Evolutionary conservation across 2,888 invertebrate genomes (phyloP).

Genomic region (Unio pictorum): DNA sequence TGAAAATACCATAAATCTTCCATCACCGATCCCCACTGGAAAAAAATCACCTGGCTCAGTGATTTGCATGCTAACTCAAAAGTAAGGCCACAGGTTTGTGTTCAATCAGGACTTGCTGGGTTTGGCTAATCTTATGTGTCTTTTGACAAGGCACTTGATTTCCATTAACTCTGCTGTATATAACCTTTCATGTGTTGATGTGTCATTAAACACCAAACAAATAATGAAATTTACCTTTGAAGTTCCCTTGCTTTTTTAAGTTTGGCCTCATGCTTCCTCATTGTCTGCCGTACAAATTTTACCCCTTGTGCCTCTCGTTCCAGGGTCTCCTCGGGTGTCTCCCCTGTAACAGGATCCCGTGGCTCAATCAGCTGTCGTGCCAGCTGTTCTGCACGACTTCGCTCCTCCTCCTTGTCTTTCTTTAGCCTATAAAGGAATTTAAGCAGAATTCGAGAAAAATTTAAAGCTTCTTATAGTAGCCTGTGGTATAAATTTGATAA

Average conservation of each 20-base stretch:
- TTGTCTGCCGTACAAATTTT: conserved; percentile 39
- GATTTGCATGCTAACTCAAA: too few species aligned
- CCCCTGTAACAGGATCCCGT: conserved; percentile 56
- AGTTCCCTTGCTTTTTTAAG: conserved; percentile 50
- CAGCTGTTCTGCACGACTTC: conserved; percentile 50
- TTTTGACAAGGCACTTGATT: too few species aligned
- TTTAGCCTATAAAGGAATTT: conserved; percentile 41
- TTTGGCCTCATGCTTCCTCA: conserved; percentile 41
- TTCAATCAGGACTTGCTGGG: too few species aligned
- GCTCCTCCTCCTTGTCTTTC: conserved; percentile 56
- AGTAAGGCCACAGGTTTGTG: too few species aligned
- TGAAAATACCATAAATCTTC: too few species aligned
- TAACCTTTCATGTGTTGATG: too few species aligned
- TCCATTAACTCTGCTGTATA: too few species aligned
- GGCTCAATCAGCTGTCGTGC: conserved; percentile 53
- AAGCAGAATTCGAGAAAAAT: neutral
- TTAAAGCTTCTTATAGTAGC: too few species aligned
- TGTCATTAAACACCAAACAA: too few species aligned
- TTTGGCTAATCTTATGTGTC: too few species aligned
- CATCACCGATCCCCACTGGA: too few species aligned
- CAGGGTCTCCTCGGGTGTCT: conserved; percentile 48
- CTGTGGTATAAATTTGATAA: neutral
- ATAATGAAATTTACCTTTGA: conserved; percentile 44
- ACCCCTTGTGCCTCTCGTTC: conserved; percentile 53
- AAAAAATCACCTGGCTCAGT: too few species aligned